A percentile compares a stretch with the other conserved stretches of the same genome.
Evolutionary conservation across 2,888 invertebrate species (phyloP).

Genomic region (Graphium colonna): DNA sequence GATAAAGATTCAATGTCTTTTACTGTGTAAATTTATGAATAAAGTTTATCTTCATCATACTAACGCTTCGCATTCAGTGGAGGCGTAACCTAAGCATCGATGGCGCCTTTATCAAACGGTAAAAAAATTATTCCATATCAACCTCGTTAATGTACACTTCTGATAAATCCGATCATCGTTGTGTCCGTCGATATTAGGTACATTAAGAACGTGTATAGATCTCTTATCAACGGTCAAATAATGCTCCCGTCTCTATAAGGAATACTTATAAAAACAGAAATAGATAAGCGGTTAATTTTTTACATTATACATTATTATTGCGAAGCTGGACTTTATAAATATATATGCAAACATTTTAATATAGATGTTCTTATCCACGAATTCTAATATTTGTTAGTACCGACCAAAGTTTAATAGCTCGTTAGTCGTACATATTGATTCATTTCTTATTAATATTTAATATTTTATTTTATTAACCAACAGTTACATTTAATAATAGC

Average conservation of each 20-base stretch:
- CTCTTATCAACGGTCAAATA: conserved; percentile 44
- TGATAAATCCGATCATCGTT: conserved; percentile 34
- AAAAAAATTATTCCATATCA: conserved; percentile 43
- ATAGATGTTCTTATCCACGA: too few species aligned
- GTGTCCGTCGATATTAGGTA: conserved; percentile 28
- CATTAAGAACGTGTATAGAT: conserved; percentile 33
- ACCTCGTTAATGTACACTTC: conserved; percentile 34
- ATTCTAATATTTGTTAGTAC: too few species aligned
- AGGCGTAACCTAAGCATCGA: conserved; percentile 23
- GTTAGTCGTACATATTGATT: too few species aligned
- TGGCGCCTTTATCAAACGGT: conserved; percentile 45
- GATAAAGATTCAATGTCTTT: too few species aligned
- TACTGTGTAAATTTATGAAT: too few species aligned
- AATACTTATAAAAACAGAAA: conserved; percentile 32
- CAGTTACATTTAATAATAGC: too few species aligned
- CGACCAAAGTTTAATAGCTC: too few species aligned
- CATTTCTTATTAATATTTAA: too few species aligned
- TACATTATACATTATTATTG: neutral
- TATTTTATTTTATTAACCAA: too few species aligned
- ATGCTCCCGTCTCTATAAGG: conserved; percentile 37
- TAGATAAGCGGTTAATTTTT: neutral
- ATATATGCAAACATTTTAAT: too few species aligned
- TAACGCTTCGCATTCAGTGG: conserved; percentile 26
- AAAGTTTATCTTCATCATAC: too few species aligned
- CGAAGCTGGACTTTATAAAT: neutral